Evolutionary conservation across 2,888 invertebrate species (phyloP).

Genomic region (Hemithea aestivaria): DNA sequence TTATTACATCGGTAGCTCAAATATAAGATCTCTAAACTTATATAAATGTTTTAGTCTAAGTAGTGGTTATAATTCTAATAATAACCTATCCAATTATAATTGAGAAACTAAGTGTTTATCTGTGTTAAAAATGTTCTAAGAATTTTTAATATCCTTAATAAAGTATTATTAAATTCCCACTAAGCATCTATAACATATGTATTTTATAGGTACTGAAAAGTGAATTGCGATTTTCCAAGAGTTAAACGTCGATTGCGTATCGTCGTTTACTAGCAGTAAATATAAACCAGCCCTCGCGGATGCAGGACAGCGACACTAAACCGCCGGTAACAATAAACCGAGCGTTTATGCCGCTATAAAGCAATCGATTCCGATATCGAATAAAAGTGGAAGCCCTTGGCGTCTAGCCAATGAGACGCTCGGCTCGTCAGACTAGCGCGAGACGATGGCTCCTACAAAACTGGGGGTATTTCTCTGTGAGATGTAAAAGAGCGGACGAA

Average conservation of each 20-base stretch:
- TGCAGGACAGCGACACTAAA: slow-evolving; percentile 56
- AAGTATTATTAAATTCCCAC: slow-evolving; percentile 7
- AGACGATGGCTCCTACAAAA: slow-evolving; percentile 51
- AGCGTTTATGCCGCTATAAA: slow-evolving; percentile 65
- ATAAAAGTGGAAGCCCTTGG: slow-evolving; percentile 66
- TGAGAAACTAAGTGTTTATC: no score
- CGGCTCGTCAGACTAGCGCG: slow-evolving; percentile 41
- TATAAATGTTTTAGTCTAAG: no score
- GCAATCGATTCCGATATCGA: slow-evolving; percentile 64
- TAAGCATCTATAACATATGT: slow-evolving; percentile 16
- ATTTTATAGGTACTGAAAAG: slow-evolving; percentile 31
- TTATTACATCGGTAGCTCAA: no score
- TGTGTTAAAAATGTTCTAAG: no score
- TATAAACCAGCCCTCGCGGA: slow-evolving; percentile 53
- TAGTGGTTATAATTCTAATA: no score
- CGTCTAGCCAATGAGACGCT: slow-evolving; percentile 61
- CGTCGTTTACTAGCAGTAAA: slow-evolving; percentile 56
- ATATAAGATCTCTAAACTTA: no score
- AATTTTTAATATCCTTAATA: not conserved
- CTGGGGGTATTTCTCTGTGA: slow-evolving; percentile 54
- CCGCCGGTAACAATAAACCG: slow-evolving; percentile 59
- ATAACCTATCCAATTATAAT: no score
- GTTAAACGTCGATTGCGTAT: slow-evolving; percentile 43
- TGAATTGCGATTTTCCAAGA: slow-evolving; percentile 32
- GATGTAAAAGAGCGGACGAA: slow-evolving; percentile 63